A percentile compares a stretch with the other conserved stretches of the same genome.
Conservation (phyloP, 2,888 invertebrate genomes). For the Baronia brevicornis region DNA sequence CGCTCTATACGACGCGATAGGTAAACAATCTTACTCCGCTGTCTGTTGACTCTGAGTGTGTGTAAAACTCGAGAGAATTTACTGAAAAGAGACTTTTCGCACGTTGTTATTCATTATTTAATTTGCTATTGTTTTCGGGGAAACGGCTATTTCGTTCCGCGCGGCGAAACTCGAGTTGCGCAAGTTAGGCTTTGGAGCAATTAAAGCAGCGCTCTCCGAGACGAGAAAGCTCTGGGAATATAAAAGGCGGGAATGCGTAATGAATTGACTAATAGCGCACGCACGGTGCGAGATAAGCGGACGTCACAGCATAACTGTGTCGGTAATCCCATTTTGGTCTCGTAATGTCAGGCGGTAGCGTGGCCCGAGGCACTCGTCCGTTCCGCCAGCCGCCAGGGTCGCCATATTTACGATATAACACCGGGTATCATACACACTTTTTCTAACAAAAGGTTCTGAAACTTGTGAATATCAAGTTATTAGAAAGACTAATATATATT, state of each 20-base stretch:
- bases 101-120: constrained; percentile 29
- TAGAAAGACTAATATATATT: too few species aligned
- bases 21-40: constrained; percentile 44
- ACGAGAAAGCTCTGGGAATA: constrained; percentile 39
- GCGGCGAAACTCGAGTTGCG: constrained; percentile 29
- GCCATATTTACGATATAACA: too few species aligned
- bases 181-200: constrained; percentile 42
- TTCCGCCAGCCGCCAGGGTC: constrained; percentile 36
- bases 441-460: too few species aligned
- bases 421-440: too few species aligned
- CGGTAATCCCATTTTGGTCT: constrained; percentile 60
- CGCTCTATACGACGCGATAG: constrained; percentile 37
- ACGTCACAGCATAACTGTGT: constrained; percentile 65
- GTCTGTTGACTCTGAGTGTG: constrained; percentile 23
- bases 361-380: constrained; percentile 32
- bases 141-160: constrained; percentile 42
- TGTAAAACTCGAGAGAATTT: constrained; percentile 26
- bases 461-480: too few species aligned
- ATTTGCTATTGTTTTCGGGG: constrained; percentile 45
- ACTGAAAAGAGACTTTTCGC: constrained; percentile 31
- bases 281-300: constrained; percentile 47
- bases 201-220: constrained; percentile 39
- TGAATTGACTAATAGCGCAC: constrained; percentile 49
- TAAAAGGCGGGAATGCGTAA: constrained; percentile 22
- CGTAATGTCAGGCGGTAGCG: constrained; percentile 51